Percentiles rank a stretch among this genome's conserved stretches.
Evolutionary conservation across 2,113 vertebrate species (phyloP).

Genomic region (Psittacula cyanocephala): DNA sequence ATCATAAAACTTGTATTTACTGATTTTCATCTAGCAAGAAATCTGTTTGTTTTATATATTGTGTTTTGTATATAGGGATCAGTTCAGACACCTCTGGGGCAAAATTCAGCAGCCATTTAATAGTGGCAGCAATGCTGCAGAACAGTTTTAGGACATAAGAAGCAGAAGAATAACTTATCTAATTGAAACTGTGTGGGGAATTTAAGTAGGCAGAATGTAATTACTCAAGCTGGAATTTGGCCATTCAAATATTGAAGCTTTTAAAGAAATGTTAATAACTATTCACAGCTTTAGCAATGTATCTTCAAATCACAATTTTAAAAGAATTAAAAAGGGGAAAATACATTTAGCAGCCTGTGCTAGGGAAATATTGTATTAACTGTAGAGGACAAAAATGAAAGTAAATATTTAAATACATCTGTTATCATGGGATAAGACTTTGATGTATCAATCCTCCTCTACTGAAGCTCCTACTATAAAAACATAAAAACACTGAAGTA

Average conservation of each 20-base stretch:
- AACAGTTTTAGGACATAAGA: conserved; percentile 42
- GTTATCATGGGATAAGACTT: conserved; percentile 45
- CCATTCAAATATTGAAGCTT: conserved; percentile 56
- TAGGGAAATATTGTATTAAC: conserved; percentile 44
- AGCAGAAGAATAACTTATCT: conserved; percentile 54
- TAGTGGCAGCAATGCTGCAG: conserved; percentile 29
- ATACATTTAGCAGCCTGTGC: conserved; percentile 5
- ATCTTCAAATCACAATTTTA: conserved; percentile 61
- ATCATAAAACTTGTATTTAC: neutral
- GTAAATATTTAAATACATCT: conserved; percentile 67
- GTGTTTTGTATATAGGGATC: neutral
- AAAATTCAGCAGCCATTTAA: conserved; percentile 58
- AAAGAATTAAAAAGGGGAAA: conserved; percentile 40
- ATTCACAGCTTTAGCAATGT: conserved; percentile 52
- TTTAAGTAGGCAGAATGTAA: conserved; percentile 65
- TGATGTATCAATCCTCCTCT: conserved; percentile 40
- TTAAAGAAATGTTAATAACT: conserved; percentile 65
- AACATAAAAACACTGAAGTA: conserved; percentile 23
- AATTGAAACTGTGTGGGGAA: conserved; percentile 58
- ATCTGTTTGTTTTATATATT: neutral
- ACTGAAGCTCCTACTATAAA: conserved; percentile 25
- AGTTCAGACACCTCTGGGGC: conserved; percentile 26
- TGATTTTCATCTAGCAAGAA: neutral
- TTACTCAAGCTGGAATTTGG: conserved; percentile 64
- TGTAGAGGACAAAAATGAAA: conserved; percentile 42